Evolutionary conservation across 1,140 invertebrate species (phyloP).

Genomic region (Macrobrachium rosenbergii): DNA sequence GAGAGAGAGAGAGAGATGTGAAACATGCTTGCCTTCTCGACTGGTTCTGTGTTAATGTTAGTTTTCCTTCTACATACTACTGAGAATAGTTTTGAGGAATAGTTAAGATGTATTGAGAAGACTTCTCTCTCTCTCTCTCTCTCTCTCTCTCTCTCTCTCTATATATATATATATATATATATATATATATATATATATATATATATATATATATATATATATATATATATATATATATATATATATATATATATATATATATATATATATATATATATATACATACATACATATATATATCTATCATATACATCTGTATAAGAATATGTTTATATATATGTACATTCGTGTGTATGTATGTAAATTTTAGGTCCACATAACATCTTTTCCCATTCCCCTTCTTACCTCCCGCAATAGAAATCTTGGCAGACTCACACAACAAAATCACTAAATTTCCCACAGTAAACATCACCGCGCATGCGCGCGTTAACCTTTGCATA

Average conservation of each 20-base stretch:
- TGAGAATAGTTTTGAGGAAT: no score
- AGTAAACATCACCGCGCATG: not conserved
- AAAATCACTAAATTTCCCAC: not conserved
- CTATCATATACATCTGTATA: not conserved
- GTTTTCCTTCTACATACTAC: no score
- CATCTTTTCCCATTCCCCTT: no score
- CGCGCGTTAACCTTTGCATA: not conserved
- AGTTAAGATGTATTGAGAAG: no score
- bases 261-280: constrained; percentile 3
- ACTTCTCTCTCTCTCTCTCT: no score
- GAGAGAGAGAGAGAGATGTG: no score
- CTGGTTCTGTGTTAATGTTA: no score
- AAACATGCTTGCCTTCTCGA: no score
- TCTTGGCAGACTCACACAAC: not conserved
- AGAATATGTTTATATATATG: not conserved
- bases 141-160: no score
- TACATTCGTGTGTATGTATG: not conserved
- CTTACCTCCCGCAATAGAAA: not conserved
- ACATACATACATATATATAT: not conserved
- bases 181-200: not conserved
- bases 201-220: constrained; percentile 15
- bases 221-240: constrained; percentile 10
- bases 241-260: not conserved
- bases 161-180: no score
- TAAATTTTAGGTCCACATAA: not conserved